These are phyloP conservation scores for Monochamus alternatus DNA, from an alignment of 2,888 invertebrate genomes.

Conservation along the genomic window DNA sequence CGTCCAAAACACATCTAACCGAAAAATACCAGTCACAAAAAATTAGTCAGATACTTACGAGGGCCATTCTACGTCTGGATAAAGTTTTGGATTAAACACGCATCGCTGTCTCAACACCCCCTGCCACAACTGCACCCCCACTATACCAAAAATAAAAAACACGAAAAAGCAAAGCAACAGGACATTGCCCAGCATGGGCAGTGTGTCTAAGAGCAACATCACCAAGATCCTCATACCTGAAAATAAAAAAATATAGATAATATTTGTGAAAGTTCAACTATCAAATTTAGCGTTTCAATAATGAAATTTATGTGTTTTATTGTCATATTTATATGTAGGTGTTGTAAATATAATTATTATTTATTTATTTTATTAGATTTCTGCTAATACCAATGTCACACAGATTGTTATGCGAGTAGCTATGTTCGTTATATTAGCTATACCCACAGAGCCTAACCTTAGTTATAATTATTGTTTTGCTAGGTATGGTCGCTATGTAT, in stretches of 20 bases:
- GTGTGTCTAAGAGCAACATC: conserved; percentile 97
- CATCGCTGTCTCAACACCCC: conserved; percentile 97
- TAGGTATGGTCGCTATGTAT: too few species aligned
- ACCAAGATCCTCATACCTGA: conserved; percentile 98
- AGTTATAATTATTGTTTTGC: too few species aligned
- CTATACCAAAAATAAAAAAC: conserved; percentile 99
- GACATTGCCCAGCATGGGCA: conserved; percentile 99
- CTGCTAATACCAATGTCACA: too few species aligned
- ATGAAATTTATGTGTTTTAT: too few species aligned
- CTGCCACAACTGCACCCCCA: conserved; percentile 99
- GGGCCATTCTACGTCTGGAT: conserved; percentile 52
- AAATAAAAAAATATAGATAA: conserved; percentile 55
- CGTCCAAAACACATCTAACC: not conserved
- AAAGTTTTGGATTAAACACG: conserved; percentile 55
- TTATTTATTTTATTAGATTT: too few species aligned
- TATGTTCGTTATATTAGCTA: too few species aligned
- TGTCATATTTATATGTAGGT: too few species aligned
- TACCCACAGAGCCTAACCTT: too few species aligned
- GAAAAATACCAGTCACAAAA: not conserved
- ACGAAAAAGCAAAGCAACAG: conserved; percentile 99
- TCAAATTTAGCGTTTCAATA: not conserved
- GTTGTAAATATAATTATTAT: too few species aligned
- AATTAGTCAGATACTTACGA: conserved; percentile 46
- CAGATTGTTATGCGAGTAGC: too few species aligned
- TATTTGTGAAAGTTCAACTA: not conserved